A percentile compares a stretch with the other conserved stretches of the same genome.
These are phyloP conservation scores for Volucella inflata DNA, from an alignment of 2,888 invertebrate species.

Conservation along the genomic window DNA sequence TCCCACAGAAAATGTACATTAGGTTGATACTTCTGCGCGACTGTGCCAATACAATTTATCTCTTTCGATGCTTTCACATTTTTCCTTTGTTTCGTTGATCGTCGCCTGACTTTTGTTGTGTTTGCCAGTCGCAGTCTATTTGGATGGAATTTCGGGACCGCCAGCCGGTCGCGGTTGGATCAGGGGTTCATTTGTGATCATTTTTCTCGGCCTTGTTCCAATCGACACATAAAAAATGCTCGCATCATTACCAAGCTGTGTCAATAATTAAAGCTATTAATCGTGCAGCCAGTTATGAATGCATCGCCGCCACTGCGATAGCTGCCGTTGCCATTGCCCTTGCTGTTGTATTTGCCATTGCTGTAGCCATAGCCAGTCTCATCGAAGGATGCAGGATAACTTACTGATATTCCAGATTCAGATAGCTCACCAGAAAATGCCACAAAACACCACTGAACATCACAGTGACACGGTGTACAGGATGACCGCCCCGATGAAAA, in stretches of 20 bases:
- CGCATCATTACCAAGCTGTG: conserved; percentile 75
- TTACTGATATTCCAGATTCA: conserved; percentile 20
- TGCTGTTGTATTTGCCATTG: neutral
- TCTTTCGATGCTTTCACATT: conserved; percentile 73
- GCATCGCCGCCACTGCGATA: conserved; percentile 10
- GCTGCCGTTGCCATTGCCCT: neutral
- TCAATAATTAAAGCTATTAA: conserved; percentile 76
- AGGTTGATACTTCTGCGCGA: conserved; percentile 76
- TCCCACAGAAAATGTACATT: conserved; percentile 76
- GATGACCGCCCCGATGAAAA: conserved; percentile 57
- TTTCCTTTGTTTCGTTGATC: conserved; percentile 73
- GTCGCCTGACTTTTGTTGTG: conserved; percentile 44
- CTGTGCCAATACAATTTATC: conserved; percentile 76
- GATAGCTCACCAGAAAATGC: conserved; percentile 26
- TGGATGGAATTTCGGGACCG: conserved; percentile 34
- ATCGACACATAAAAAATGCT: conserved; percentile 75
- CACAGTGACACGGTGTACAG: conserved; percentile 31
- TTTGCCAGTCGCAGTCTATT: conserved; percentile 26
- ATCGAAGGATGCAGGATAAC: conserved; percentile 30
- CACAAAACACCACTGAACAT: conserved; percentile 4
- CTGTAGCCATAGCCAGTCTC: too few species aligned
- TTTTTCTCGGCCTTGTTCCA: conserved; percentile 75
- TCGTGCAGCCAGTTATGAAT: conserved; percentile 66
- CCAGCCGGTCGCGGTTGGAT: neutral
- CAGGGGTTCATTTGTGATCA: conserved; percentile 65